These are phyloP conservation scores for Lordiphosa mommai DNA, from an alignment of 1,140 invertebrate species.

Conservation along the genomic window DNA sequence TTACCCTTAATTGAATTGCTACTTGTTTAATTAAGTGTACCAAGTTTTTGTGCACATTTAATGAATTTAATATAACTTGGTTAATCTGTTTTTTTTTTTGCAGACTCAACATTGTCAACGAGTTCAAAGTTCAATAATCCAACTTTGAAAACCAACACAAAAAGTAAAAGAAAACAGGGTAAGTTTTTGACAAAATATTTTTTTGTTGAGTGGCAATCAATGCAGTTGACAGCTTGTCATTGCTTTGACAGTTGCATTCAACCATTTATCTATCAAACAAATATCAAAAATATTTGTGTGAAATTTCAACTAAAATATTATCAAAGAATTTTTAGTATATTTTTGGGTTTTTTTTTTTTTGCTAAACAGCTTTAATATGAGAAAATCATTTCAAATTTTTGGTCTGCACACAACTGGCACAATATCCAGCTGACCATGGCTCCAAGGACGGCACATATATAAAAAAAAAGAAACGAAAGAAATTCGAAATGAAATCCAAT, in stretches of 20 bases:
- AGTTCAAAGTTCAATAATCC: slow-evolving; percentile 30
- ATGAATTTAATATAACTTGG: slow-evolving; percentile 45
- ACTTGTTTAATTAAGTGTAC: slow-evolving; percentile 58
- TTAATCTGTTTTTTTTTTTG: slow-evolving; percentile 41
- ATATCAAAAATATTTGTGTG: no score
- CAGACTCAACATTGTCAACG: slow-evolving; percentile 25
- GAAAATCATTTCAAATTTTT: no score
- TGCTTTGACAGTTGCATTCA: slow-evolving; percentile 34
- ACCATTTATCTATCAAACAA: slow-evolving; percentile 20
- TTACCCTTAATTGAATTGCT: slow-evolving; percentile 67
- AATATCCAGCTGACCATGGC: slow-evolving; percentile 40
- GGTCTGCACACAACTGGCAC: background rate
- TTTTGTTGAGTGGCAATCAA: slow-evolving; percentile 6
- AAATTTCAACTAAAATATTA: slow-evolving; percentile 11
- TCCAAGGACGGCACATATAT: slow-evolving; percentile 26
- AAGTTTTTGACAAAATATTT: slow-evolving; percentile 22
- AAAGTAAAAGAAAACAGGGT: slow-evolving; percentile 10
- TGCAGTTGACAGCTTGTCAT: slow-evolving; percentile 11
- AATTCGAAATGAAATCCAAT: slow-evolving; percentile 50
- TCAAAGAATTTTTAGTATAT: slow-evolving; percentile 12
- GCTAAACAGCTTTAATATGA: no score
- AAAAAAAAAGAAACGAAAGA: slow-evolving; percentile 10
- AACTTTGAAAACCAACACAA: background rate
- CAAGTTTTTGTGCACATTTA: slow-evolving; percentile 46
- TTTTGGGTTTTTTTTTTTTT: background rate